Conservation (phyloP, 2,888 invertebrate species). For the Hermodice carunculata region DNA sequence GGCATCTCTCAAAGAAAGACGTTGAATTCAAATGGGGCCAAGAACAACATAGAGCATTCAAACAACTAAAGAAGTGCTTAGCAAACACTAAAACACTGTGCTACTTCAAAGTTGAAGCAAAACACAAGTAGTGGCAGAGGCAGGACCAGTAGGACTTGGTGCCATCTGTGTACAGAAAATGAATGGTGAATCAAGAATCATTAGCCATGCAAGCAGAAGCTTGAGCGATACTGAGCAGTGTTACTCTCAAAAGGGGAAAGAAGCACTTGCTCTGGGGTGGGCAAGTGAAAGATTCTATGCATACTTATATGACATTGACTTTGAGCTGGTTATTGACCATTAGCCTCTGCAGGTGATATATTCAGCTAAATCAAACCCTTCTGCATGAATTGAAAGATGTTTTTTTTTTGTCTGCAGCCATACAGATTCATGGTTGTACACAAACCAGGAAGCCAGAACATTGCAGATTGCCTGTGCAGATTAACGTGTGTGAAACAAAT, state of each 20-base stretch:
- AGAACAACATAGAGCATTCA: background rate
- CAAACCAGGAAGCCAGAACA: conserved; percentile 39
- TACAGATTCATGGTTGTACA: conserved; percentile 34
- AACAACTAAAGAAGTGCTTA: conserved; percentile 5
- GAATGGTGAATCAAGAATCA: conserved; percentile 20
- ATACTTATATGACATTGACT: conserved; percentile 29
- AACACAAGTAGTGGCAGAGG: conserved; percentile 28
- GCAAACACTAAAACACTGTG: background rate
- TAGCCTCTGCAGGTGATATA: conserved; percentile 27
- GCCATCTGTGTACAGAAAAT: conserved; percentile 33
- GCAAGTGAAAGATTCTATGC: conserved; percentile 29
- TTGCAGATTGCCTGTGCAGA: too few relatives aligned
- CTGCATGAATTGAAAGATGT: conserved; percentile 47
- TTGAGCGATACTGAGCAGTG: conserved; percentile 28
- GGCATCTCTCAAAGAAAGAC: background rate
- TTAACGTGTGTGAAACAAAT: too few relatives aligned
- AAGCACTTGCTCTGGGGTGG: conserved; percentile 35
- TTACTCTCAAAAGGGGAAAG: conserved; percentile 40
- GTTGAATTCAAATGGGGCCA: conserved; percentile 1
- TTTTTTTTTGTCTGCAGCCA: conserved; percentile 36
- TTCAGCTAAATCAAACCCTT: conserved; percentile 34
- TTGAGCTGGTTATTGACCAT: conserved; percentile 35
- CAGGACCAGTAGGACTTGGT: conserved; percentile 31
- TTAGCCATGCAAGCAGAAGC: conserved; percentile 30
- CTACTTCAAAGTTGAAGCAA: background rate